Percentiles rank a stretch among this genome's conserved stretches.
Evolutionary conservation across 2,113 vertebrate genomes (phyloP).

Genomic region (Ctenomys sociabilis): DNA sequence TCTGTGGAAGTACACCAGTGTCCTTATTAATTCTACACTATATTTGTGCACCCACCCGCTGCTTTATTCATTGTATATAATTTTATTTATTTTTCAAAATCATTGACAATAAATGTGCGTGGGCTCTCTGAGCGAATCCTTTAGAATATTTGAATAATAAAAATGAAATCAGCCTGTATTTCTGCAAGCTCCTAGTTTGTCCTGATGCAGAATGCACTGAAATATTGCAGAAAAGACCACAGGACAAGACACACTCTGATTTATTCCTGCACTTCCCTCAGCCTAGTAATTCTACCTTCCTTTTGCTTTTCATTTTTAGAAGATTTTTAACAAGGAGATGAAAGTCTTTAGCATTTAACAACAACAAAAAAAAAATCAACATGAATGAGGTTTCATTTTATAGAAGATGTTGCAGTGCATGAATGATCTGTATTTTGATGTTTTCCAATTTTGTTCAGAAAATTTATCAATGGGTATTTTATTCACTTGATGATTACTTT

Average conservation of each 20-base stretch:
- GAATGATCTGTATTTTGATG: conserved; percentile 44
- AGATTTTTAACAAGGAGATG: conserved; percentile 49
- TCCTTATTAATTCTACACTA: conserved; percentile 9
- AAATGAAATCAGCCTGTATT: conserved; percentile 51
- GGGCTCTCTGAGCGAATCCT: conserved; percentile 35
- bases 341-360: conserved; percentile 53
- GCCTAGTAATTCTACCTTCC: conserved; percentile 61
- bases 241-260: background rate
- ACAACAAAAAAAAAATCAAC: background rate
- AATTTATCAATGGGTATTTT: conserved; percentile 39
- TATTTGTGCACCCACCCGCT: background rate
- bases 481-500: conserved; percentile 39
- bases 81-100: conserved; percentile 67
- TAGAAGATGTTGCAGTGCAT: background rate
- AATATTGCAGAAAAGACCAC: background rate
- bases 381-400: conserved; percentile 21
- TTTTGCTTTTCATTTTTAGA: conserved; percentile 60
- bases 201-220: conserved; percentile 30
- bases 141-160: conserved; percentile 64
- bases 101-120: conserved; percentile 17
- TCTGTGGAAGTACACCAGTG: background rate
- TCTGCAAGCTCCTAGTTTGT: conserved; percentile 40
- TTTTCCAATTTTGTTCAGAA: conserved; percentile 40
- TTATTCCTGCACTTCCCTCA: conserved; percentile 59
- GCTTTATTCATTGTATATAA: conserved; percentile 27